Evolutionary conservation across 2,888 invertebrate genomes (phyloP).

Genomic region (Eumacrocentrus americanus): DNA sequence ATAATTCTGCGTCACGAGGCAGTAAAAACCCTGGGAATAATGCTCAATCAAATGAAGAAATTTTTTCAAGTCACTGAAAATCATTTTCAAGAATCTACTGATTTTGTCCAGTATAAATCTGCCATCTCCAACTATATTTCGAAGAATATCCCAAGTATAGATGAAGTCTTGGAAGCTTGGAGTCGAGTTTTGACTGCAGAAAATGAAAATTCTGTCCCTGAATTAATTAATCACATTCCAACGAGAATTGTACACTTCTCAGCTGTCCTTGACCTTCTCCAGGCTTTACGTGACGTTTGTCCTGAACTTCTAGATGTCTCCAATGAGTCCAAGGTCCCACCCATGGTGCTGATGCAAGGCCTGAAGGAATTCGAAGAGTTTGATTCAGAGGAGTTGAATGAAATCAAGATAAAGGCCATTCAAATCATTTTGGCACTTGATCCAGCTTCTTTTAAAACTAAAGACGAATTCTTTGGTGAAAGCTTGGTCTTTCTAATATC

Average conservation of each 20-base stretch:
- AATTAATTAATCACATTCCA: slow-evolving; percentile 24
- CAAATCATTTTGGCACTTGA: slow-evolving; percentile 59
- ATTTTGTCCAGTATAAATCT: slow-evolving; percentile 36
- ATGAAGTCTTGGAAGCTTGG: slow-evolving; percentile 56
- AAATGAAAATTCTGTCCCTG: slow-evolving; percentile 31
- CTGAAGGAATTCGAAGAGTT: slow-evolving; percentile 38
- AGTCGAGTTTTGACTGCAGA: slow-evolving; percentile 38
- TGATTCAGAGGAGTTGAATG: slow-evolving; percentile 32
- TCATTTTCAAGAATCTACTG: slow-evolving; percentile 26
- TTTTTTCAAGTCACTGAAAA: slow-evolving; percentile 44
- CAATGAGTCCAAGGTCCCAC: slow-evolving; percentile 34
- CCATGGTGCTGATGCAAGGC: slow-evolving; percentile 39
- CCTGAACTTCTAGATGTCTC: slow-evolving; percentile 62
- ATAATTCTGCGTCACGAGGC: slow-evolving; percentile 55
- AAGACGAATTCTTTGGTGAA: slow-evolving; percentile 42
- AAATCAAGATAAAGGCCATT: slow-evolving; percentile 59
- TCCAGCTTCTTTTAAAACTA: slow-evolving; percentile 52
- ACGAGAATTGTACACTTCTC: slow-evolving; percentile 42
- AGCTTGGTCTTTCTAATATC: slow-evolving; percentile 47
- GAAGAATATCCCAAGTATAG: slow-evolving; percentile 57
- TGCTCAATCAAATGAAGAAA: slow-evolving; percentile 61
- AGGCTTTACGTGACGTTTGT: slow-evolving; percentile 64
- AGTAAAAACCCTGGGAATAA: slow-evolving; percentile 55
- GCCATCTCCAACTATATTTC: slow-evolving; percentile 42
- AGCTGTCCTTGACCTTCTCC: slow-evolving; percentile 66